Conservation (phyloP, 2,797 vertebrate genomes). For the Platalea minor region DNA sequence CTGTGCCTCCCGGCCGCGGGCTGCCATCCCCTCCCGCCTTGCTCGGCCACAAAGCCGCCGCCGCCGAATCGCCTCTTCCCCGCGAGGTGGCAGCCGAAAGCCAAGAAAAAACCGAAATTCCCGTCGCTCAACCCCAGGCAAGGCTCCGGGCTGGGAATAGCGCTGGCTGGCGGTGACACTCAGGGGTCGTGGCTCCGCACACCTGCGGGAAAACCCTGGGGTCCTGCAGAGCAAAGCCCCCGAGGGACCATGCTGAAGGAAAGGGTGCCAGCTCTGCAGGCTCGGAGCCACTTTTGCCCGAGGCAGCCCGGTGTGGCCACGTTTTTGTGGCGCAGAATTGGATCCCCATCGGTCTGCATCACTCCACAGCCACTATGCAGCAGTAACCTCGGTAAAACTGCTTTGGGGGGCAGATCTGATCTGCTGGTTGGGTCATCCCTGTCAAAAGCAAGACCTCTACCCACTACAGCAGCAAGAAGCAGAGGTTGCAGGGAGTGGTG, state of each 20-base stretch:
- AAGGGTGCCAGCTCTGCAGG: background rate
- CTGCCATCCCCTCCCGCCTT: background rate
- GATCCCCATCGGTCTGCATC: fast-evolving
- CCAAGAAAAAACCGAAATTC: background rate
- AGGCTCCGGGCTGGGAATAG: background rate
- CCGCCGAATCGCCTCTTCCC: background rate
- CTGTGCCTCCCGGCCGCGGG: background rate
- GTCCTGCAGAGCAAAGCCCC: background rate
- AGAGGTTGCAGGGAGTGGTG: background rate
- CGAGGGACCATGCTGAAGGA: fast-evolving
- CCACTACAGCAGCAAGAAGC: background rate
- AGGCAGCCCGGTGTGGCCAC: fast-evolving
- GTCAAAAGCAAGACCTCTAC: background rate
- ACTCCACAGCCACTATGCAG: fast-evolving
- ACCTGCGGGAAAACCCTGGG: background rate
- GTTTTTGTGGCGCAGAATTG: fast-evolving
- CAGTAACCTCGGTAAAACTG: background rate
- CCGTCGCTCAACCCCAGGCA: fast-evolving
- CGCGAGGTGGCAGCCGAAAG: conserved; percentile 62
- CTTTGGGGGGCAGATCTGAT: background rate
- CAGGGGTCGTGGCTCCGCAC: background rate
- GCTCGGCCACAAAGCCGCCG: background rate
- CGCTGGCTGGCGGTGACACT: fast-evolving
- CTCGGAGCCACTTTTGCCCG: fast-evolving
- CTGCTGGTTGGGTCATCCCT: background rate